Base-by-base conservation (phyloP, 2,797 vertebrate species). In the Chaunax sp. region DNA sequence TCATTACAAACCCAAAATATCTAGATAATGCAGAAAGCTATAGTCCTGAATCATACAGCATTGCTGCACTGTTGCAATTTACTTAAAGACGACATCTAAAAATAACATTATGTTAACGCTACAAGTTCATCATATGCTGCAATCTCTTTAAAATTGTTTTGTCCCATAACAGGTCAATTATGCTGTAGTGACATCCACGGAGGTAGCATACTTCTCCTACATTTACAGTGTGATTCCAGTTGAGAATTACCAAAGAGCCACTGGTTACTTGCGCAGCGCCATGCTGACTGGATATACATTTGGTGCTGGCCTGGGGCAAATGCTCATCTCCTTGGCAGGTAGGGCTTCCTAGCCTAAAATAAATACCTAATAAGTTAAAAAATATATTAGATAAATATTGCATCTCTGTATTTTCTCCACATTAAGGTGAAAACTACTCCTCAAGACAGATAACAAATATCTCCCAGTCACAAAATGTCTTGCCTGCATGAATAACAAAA, bases 121-220 rank as follows among this genome's bases (percentile, higher is more conserved):
- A 9, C 5, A 60, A 14, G 2, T 52, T 53, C 6, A 56, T 13
- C 15, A 54, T 11, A 13, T 33, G 11, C 20, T 64, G 18, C 7
- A 37, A 4, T 35, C 13, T 54, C 2, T 63, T 61, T 58, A 26
- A 45, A 67, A 33, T 13, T 20, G 5, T 49, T 60, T 6, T 13
- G 18, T 74, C 44, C 12, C 3, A 58, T 64, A 80, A 82, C 88
- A 94, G 89, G 60, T 94, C 54, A 92, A 87, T 73, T 92, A 85
- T 69, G 92, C 79, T 0, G 82, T 94, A 2, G 92, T 91, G 68
- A 93, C 92, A 12, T 87, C 93, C 43, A 91, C 91, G 28, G 94
- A 94, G 22, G 93, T 94, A 54, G 93, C 90, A 30, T 94, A 94
- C 72, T 87, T 93, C 54, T 93, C 94, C 57, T 94, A 94, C 60